Evolutionary conservation across 2,113 vertebrate species (phyloP).

Genomic region (Chaetura pelagica): DNA sequence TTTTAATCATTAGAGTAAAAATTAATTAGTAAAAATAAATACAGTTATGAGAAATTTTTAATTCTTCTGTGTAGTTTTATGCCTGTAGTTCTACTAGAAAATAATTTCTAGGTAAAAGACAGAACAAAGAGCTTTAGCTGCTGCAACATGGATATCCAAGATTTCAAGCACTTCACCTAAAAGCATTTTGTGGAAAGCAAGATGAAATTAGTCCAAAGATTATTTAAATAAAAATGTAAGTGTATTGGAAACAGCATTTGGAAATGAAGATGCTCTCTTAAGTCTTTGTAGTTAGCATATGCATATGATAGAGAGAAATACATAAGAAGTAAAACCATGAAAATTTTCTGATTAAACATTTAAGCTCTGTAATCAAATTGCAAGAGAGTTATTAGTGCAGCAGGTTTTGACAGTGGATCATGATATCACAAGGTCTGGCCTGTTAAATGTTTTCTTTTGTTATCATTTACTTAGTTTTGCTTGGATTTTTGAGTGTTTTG

Average conservation of each 20-base stretch:
- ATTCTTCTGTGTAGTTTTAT: background rate
- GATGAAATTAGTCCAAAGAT: background rate
- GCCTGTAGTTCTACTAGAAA: background rate
- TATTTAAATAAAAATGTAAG: background rate
- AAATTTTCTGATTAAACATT: background rate
- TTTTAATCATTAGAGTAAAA: background rate
- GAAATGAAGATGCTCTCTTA: background rate
- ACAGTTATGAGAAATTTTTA: background rate
- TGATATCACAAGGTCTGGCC: background rate
- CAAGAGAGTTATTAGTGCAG: background rate
- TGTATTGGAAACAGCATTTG: background rate
- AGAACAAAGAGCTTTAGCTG: background rate
- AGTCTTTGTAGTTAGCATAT: background rate
- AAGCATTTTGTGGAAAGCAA: background rate
- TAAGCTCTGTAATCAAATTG: background rate
- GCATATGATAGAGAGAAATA: fast-evolving
- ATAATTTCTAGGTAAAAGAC: background rate
- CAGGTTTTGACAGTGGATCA: background rate
- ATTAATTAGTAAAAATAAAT: background rate
- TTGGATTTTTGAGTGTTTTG: background rate
- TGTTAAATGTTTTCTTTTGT: background rate
- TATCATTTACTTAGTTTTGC: background rate
- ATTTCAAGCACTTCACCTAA: background rate
- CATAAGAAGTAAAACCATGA: background rate
- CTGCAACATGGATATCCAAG: background rate